Evolutionary conservation across 1,140 invertebrate species (phyloP), one percentile per base, ranked within the genome.

Genomic region (Chironomus striatipennis): DNA sequence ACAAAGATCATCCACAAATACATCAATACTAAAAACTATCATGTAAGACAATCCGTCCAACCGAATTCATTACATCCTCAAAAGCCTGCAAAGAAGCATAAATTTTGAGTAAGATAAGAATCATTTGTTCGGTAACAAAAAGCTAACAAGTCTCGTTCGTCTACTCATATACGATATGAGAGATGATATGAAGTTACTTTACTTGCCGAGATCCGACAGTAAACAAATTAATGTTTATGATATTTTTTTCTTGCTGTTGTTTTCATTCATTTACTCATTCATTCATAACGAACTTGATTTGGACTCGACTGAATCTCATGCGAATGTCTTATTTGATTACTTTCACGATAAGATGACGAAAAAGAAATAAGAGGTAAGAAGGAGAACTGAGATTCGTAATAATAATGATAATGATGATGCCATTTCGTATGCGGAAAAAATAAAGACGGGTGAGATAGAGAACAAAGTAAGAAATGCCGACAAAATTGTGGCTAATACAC

Each of bases 171-270:
- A n/a, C 47, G n/a, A 57, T 15, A 34, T 34, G 5, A 34, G 24
- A 34, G 24, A 34, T 34, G 24, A 34, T 34, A 34, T 34, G 24
- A 34, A 34, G 24, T 34, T 34, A 34, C 24, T 34, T 34, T 34
- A 34, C 24, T 34, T 34, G 24, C 24, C 24, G 24, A 34, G 24
- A 34, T 34, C 24, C 24, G 47, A n/a, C 47, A 12, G 47, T 57
- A 57, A 57, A 57, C 47, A 57, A 57, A 57, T 57, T 57, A 57
- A 57, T 57, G 47, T 57, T 57, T 57, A 57, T 57, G 47, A 57
- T 57, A 57, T n/a, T 57, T 57, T 57, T n/a, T 57, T n/a, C 15
- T 57, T 34, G 24, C n/a, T n/a, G n/a, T n/a, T n/a, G n/a, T n/a
- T n/a, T n/a, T n/a, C n/a, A n/a, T n/a, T n/a, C n/a, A n/a, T n/a